A percentile compares a stretch with the other conserved stretches of the same genome.
Evolutionary conservation across 2,797 vertebrate genomes (phyloP).

Genomic region (Gobio occitaniae): DNA sequence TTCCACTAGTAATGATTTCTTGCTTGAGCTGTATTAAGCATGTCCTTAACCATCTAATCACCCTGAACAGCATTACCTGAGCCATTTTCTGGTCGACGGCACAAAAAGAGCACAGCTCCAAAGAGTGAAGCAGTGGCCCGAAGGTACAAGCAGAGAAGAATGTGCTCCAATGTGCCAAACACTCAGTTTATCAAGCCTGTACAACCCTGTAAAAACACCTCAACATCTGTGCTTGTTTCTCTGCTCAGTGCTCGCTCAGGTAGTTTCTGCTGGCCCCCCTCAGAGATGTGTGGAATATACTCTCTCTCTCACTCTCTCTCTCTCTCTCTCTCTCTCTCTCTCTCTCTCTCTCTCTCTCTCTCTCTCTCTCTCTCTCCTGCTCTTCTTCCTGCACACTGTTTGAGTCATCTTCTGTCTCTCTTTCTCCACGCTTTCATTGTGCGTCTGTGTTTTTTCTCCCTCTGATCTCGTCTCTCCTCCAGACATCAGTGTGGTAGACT

Average conservation of each 20-base stretch:
- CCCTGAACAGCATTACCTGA: slow-evolving; percentile 44
- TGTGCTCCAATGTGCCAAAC: slow-evolving; percentile 50
- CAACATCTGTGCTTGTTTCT: slow-evolving; percentile 22
- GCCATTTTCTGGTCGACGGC: slow-evolving; percentile 73
- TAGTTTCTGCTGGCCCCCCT: slow-evolving; percentile 75
- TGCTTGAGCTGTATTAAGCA: slow-evolving; percentile 43
- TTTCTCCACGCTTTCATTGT: slow-evolving; percentile 73
- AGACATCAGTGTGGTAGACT: slow-evolving; percentile 77
- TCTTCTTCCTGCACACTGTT: slow-evolving; percentile 51
- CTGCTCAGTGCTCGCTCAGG: slow-evolving; percentile 44
- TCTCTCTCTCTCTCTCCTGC: too few species aligned
- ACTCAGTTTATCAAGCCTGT: slow-evolving; percentile 49
- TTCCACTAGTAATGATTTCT: slow-evolving; percentile 1
- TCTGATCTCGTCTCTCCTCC: slow-evolving; percentile 81
- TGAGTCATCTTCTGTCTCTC: slow-evolving; percentile 79
- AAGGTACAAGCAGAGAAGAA: slow-evolving; percentile 65
- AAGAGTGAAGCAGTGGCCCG: slow-evolving; percentile 72
- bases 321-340: too few species aligned
- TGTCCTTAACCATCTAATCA: slow-evolving; percentile 46
- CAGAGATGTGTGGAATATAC: slow-evolving; percentile 80
- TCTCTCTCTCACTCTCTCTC: neutral
- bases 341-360: too few species aligned
- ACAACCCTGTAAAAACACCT: slow-evolving; percentile 56
- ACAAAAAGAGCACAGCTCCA: slow-evolving; percentile 66
- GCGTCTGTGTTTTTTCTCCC: slow-evolving; percentile 71